Conservation (phyloP, 2,888 invertebrate species). For the Volucella bombylans region DNA sequence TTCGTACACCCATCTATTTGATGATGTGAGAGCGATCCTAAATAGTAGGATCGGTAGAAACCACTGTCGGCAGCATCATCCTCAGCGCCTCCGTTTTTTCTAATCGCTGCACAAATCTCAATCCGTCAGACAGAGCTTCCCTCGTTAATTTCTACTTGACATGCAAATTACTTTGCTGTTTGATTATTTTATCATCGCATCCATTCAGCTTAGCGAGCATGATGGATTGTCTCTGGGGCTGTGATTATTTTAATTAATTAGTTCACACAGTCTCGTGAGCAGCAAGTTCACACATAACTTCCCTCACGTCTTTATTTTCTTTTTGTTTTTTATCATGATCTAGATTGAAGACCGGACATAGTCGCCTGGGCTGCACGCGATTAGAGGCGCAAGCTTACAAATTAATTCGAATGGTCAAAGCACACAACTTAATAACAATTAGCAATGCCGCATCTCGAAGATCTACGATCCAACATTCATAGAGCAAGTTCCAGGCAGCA, state of each 20-base stretch:
- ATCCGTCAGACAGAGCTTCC: too few species aligned
- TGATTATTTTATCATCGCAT: constrained; percentile 67
- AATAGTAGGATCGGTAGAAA: too few species aligned
- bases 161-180: constrained; percentile 59
- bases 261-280: constrained; percentile 59
- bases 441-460: constrained; percentile 56
- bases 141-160: constrained; percentile 1
- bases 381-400: constrained; percentile 37
- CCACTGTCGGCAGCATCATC: too few species aligned
- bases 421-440: constrained; percentile 73
- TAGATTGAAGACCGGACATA: constrained; percentile 39
- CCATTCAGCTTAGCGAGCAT: constrained; percentile 56
- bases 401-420: constrained; percentile 73
- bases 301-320: constrained; percentile 46
- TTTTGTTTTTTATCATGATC: too few species aligned
- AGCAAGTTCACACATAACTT: constrained; percentile 47
- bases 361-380: neutral
- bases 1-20: too few species aligned
- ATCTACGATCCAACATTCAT: constrained; percentile 1
- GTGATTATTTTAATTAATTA: constrained; percentile 65
- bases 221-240: constrained; percentile 60
- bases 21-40: too few species aligned
- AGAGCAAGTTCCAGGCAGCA: constrained; percentile 35
- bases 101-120: too few species aligned
- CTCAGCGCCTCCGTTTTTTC: too few species aligned